These are phyloP conservation scores for Eupeodes latifasciatus DNA, from an alignment of 2,888 invertebrate species.

Conservation along the genomic window DNA sequence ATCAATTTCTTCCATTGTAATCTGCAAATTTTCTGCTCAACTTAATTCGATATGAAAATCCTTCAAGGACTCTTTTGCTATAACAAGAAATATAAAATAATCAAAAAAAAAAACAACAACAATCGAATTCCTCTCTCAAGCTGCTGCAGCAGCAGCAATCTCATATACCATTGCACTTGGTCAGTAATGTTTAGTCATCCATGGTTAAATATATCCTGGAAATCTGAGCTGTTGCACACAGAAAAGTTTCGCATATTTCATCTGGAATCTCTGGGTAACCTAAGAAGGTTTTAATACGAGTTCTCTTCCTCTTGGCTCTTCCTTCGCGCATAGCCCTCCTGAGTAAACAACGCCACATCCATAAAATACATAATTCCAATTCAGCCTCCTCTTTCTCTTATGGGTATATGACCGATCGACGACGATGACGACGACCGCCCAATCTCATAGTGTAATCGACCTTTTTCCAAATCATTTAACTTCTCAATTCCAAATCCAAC, in stretches of 20 bases:
- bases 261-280: conserved; percentile 54
- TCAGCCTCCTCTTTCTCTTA: background rate
- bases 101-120: conserved; percentile 11
- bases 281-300: conserved; percentile 29
- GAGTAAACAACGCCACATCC: conserved; percentile 20
- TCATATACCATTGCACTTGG: conserved; percentile 46
- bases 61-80: conserved; percentile 22
- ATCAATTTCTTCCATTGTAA: conserved; percentile 60
- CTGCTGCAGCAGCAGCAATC: conserved; percentile 34
- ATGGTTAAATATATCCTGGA: conserved; percentile 49
- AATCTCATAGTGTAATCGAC: conserved; percentile 57
- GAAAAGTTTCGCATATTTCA: conserved; percentile 66
- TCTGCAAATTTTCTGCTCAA: conserved; percentile 65
- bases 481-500: conserved; percentile 44
- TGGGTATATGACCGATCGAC: too few relatives aligned
- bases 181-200: conserved; percentile 38
- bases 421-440: conserved; percentile 14
- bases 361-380: background rate
- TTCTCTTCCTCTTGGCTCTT: background rate
- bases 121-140: conserved; percentile 50
- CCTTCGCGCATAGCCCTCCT: background rate
- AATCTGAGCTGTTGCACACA: conserved; percentile 68
- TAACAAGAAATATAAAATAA: background rate
- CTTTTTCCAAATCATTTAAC: conserved; percentile 75
- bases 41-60: conserved; percentile 45